These are phyloP conservation scores for Drosophila acutilabella DNA, from an alignment of 2,888 invertebrate genomes.

Conservation along the genomic window DNA sequence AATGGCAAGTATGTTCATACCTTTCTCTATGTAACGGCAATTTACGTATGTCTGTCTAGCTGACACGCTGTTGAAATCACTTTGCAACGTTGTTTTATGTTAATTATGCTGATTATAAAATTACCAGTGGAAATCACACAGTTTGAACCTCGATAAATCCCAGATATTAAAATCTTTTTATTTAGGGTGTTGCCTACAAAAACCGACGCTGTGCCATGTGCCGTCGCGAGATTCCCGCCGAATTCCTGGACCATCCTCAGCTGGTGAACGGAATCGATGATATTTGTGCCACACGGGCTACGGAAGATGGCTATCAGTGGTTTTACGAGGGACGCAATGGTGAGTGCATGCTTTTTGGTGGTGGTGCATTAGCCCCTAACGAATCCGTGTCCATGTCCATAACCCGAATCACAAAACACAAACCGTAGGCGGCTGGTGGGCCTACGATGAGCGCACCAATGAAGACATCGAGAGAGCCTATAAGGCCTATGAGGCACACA, in stretches of 20 bases:
- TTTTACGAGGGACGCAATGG: conserved; percentile 98
- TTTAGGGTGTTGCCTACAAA: conserved; percentile 92
- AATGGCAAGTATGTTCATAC: neutral
- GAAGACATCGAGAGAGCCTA: conserved; percentile 92
- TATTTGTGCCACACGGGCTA: conserved; percentile 85
- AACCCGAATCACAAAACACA: conserved; percentile 45
- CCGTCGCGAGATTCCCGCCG: conserved; percentile 94
- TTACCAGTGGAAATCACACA: neutral
- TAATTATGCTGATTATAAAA: neutral
- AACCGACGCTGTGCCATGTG: conserved; percentile 97
- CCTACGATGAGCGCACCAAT: conserved; percentile 95
- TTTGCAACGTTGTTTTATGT: neutral
- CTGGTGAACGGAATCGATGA: conserved; percentile 88
- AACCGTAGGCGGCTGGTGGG: conserved; percentile 93
- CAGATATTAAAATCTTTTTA: no score
- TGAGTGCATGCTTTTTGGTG: conserved; percentile 85
- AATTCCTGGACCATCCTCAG: conserved; percentile 94
- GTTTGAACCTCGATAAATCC: neutral
- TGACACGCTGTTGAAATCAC: neutral
- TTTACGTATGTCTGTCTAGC: neutral
- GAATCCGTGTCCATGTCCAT: conserved; percentile 37
- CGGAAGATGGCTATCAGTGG: conserved; percentile 94
- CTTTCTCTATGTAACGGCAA: no score
- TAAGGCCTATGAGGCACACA: conserved; percentile 85
- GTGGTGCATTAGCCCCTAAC: conserved; percentile 37